These are phyloP conservation scores for Nasonia vitripennis DNA, from an alignment of 1,140 invertebrate species.

Conservation along the genomic window DNA sequence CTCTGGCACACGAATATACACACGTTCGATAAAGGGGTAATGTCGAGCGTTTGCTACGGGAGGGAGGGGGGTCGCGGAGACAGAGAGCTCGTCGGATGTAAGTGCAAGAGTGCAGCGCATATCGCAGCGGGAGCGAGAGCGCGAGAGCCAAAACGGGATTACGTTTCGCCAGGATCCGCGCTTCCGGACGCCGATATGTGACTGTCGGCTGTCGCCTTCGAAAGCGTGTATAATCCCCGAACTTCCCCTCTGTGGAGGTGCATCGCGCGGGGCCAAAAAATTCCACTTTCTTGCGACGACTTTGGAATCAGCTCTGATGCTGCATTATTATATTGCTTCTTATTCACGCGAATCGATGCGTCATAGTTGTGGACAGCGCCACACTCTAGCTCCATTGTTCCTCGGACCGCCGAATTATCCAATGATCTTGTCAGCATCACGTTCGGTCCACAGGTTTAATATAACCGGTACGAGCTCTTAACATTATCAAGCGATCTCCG, in stretches of 20 bases:
- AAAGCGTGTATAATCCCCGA: too few species aligned
- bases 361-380: too few species aligned
- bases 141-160: constrained; percentile 30
- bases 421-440: constrained; percentile 35
- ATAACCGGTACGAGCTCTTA: constrained; percentile 32
- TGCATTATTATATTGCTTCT: too few species aligned
- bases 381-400: neutral
- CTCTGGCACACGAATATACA: too few species aligned
- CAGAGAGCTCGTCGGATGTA: neutral
- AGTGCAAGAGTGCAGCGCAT: neutral
- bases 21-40: neutral
- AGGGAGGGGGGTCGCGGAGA: neutral
- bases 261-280: too few species aligned
- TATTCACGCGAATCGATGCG: too few species aligned
- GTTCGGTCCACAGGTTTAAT: constrained; percentile 39
- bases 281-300: too few species aligned
- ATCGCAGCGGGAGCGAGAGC: too few species aligned
- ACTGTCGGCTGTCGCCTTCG: neutral
- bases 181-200: constrained; percentile 32
- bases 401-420: neutral
- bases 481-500: constrained; percentile 29
- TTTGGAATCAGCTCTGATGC: too few species aligned
- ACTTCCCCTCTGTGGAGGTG: too few species aligned
- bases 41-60: too few species aligned
- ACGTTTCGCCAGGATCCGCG: constrained; percentile 28